Evolutionary conservation across 2,888 invertebrate genomes (phyloP).

Genomic region (Germaria angustata): DNA sequence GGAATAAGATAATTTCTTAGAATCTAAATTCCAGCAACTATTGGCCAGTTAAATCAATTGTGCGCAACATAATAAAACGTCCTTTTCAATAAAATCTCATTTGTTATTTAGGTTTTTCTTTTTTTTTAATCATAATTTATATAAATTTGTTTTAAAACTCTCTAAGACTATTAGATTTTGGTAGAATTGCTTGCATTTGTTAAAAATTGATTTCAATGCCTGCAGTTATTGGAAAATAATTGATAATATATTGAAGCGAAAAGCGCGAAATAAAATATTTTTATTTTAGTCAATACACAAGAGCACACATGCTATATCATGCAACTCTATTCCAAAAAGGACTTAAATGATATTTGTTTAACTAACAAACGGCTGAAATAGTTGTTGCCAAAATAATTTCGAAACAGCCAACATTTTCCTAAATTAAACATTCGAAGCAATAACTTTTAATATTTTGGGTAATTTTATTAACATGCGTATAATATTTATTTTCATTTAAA

Average conservation of each 20-base stretch:
- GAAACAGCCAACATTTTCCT: neutral
- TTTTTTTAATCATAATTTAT: neutral
- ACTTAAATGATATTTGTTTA: neutral
- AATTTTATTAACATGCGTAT: neutral
- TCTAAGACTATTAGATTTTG: neutral
- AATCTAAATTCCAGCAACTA: too few relatives aligned
- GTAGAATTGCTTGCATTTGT: slow-evolving; percentile 5
- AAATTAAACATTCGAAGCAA: neutral
- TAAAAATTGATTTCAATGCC: slow-evolving; percentile 34
- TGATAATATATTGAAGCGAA: slow-evolving; percentile 19
- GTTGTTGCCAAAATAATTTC: slow-evolving; percentile 16
- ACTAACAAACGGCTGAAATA: slow-evolving; percentile 17
- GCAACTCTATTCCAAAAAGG: neutral
- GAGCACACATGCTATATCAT: neutral
- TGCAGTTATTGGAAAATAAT: slow-evolving; percentile 41
- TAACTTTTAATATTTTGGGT: neutral
- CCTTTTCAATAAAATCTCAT: neutral
- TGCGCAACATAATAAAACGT: neutral
- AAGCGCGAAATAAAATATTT: neutral
- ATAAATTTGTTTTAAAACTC: slow-evolving; percentile 2
- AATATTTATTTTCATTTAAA: slow-evolving; percentile 28
- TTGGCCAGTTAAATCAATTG: too few relatives aligned
- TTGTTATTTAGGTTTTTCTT: neutral
- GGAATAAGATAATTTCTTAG: too few relatives aligned
- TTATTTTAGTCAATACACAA: neutral